phyloP scores from a whole-genome alignment of 1,140 invertebrate genomes.

The Trialeurodes vaporariorum region DNA sequence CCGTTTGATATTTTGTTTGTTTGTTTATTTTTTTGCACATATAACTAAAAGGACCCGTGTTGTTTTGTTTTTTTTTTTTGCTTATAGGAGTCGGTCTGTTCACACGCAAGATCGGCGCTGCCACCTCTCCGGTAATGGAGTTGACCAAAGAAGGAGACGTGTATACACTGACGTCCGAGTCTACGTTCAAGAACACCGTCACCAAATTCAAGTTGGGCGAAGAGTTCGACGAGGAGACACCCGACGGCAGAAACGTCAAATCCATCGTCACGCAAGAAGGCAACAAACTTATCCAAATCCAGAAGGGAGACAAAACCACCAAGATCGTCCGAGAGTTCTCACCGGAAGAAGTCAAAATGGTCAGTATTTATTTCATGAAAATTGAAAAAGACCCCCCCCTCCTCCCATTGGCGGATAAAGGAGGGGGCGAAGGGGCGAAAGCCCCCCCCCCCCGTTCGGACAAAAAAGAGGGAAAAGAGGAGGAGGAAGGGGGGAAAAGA shows the following conservation, averaged over 20 bases:
- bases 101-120: conserved; percentile 57
- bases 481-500: too few relatives aligned
- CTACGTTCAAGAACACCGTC: conserved; percentile 70
- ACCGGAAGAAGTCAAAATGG: conserved; percentile 25
- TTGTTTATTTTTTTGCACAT: too few relatives aligned
- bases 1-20: too few relatives aligned
- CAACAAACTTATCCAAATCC: conserved; percentile 55
- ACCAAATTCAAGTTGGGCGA: conserved; percentile 68
- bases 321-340: conserved; percentile 27
- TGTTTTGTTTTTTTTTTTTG: conserved; percentile 6
- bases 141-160: conserved; percentile 48
- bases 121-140: conserved; percentile 59
- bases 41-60: too few relatives aligned
- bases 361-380: too few relatives aligned
- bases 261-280: conserved; percentile 49
- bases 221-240: conserved; percentile 75
- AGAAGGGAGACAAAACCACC: conserved; percentile 38
- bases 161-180: conserved; percentile 61
- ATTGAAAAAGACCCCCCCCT: too few relatives aligned
- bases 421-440: too few relatives aligned
- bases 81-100: conserved; percentile 60
- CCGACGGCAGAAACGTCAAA: conserved; percentile 73
- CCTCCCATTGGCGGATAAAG: too few relatives aligned
- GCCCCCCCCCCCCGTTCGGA: too few relatives aligned
- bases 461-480: too few relatives aligned